Base-by-base conservation (phyloP, 2,797 vertebrate genomes). In the Danio choprae region DNA sequence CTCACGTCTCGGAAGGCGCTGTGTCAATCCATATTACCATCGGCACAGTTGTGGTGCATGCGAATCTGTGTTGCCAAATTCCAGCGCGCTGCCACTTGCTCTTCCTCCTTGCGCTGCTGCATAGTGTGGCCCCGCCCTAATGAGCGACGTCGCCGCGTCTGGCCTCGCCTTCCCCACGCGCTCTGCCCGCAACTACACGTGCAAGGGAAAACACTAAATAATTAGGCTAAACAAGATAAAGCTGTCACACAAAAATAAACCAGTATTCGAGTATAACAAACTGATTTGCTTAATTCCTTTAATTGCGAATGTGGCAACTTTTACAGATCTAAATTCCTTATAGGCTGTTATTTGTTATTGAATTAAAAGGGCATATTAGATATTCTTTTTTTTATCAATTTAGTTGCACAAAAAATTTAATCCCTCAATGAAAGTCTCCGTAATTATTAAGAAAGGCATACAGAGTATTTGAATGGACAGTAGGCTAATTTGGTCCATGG, bases 161-260 rank as follows among this genome's bases (percentile, higher is more conserved):
- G 67, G 36, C 64, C 18, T 73, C 74, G 13, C 82, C 86, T 75
- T 44, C 74, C 60, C 73, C 56, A 77, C 86, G 78, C 82, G 86
- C 75, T 75, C 71, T 29, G 36, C 60, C 78, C 59, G 82, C 79
- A 71, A 60, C 75, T 73, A 29, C 82, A 77, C 86, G 84, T 87
- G 86, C 83, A 38, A 48, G 29, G 20, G 38, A 29, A 63, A 43
- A 43, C 40, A 67, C 6, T 3, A 38, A 70, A 63, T 44, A 68
- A 20, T 43, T 1, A 3, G 43, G 40, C 13, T 56, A 38, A 29
- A 40, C 38, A 44, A 36, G 20, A 43, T 9, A 64, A 53, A 18
- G 48, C 12, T 16, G 7, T 18, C 0, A 12, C 6, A 29, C n/a
- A 3, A 13, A 44, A 11, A 7, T 36, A 10, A 29, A 15, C 9